phyloP scores from a whole-genome alignment of 1,140 invertebrate species.

The Paracyclopina nana region DNA sequence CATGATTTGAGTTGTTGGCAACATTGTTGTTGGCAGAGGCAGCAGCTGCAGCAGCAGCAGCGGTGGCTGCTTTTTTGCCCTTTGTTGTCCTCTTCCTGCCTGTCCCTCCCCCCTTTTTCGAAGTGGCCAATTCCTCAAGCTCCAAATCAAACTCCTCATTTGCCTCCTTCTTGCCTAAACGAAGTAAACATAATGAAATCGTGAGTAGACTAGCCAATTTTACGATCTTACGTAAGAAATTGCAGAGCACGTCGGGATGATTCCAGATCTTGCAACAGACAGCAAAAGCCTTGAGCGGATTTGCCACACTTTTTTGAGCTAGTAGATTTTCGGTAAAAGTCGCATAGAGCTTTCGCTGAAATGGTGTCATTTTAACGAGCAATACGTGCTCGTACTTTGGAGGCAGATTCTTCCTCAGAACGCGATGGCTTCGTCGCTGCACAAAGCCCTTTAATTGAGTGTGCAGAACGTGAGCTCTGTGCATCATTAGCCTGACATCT shows the following conservation, averaged over 20 bases:
- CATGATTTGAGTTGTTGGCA: conserved; percentile 3
- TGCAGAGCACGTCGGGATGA: conserved; percentile 88
- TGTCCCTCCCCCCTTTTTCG: too few relatives aligned
- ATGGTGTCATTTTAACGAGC: conserved; percentile 59
- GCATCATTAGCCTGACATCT: conserved; percentile 70
- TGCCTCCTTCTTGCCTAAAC: neutral
- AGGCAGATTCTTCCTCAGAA: conserved; percentile 62
- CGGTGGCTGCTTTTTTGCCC: neutral
- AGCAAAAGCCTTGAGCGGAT: conserved; percentile 91
- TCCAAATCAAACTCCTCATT: conserved; percentile 73
- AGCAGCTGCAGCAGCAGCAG: conserved; percentile 16
- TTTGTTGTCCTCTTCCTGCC: too few relatives aligned
- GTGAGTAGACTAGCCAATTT: too few relatives aligned
- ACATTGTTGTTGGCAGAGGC: conserved; percentile 8
- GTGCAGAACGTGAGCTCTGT: conserved; percentile 69
- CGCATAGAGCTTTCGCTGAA: conserved; percentile 69
- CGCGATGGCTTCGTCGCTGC: conserved; percentile 67
- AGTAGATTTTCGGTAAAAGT: conserved; percentile 71
- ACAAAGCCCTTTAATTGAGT: conserved; percentile 76
- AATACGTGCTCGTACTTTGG: conserved; percentile 81
- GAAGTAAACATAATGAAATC: conserved; percentile 10
- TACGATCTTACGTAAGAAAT: conserved; percentile 58
- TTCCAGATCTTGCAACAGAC: conserved; percentile 99
- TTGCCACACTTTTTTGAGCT: conserved; percentile 56
- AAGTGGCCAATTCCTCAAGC: conserved; percentile 55